Base-by-base conservation (phyloP, 2,888 invertebrate genomes). In the Folsomia manolachei region DNA sequence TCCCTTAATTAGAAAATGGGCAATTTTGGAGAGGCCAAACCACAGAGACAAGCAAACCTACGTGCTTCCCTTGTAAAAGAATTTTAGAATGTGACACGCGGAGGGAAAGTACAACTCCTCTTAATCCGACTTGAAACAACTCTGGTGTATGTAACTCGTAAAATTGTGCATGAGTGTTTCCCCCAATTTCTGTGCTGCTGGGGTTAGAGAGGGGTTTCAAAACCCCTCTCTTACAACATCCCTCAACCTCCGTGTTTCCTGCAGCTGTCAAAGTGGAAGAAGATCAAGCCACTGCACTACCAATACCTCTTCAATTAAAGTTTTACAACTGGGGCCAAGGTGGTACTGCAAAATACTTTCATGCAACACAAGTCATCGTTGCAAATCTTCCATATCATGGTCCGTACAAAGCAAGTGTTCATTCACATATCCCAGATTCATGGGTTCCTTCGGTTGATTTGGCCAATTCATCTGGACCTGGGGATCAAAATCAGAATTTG, bases 311-410 rank as follows among this genome's bases (percentile, higher is more conserved):
- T 65, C 77, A 75, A 61, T 70, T 78, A 24, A 77, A 79, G 51
- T 75, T 78, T 72, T 78, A 76, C 75, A 75, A 75, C 53, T 77
- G 76, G 78, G 78, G 78, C 1, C 64, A 73, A 56, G 79, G 79
- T 51, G 74, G 74, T 53, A 68, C 68, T 24, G 69, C 72, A 61
- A 71, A 70, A 68, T 79, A 77, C 66, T 70, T 74, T 66, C 71
- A 70, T 69, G 79, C 75, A 61, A 79, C 79, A 24, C 77, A 76
- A 73, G 69, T 79, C 66, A 71, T 79, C 61, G 77, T 76, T 39
- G 75, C 77, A 60, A 75, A 77, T 39, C 72, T 72, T 26, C 74
- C 77, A 24, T 73, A 71, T 53, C 75, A 75, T 73, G 56, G 56
- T 19, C 77, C 77, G 11, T 77, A 73, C 73, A 70, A 72, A 70